These are phyloP conservation scores for Antechinus stuartii DNA, from an alignment of 2,113 vertebrate genomes.

Conservation along the genomic window DNA sequence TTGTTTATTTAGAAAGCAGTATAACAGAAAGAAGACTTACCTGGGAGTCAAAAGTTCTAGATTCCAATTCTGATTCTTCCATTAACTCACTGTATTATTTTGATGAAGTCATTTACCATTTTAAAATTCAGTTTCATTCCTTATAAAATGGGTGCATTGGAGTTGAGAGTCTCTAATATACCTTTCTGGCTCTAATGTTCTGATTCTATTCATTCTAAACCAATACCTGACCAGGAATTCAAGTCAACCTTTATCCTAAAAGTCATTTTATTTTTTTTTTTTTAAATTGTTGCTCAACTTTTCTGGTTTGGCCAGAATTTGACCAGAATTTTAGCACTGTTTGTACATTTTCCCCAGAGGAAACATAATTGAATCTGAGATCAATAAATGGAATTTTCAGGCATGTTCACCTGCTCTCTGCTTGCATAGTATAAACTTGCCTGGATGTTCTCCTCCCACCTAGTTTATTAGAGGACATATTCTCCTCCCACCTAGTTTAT, in stretches of 20 bases:
- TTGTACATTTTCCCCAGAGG: background rate
- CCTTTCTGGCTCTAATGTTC: background rate
- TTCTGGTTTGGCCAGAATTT: background rate
- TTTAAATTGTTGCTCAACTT: background rate
- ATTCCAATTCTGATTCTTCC: background rate
- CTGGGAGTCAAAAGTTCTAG: background rate
- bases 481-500: background rate
- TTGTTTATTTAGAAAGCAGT: background rate
- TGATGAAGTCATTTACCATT: background rate
- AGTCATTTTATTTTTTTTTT: background rate
- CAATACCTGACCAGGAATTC: background rate
- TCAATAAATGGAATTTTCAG: background rate
- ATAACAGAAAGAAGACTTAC: background rate
- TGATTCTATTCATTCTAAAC: background rate
- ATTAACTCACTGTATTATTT: background rate
- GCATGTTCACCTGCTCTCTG: background rate
- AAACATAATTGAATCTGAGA: background rate
- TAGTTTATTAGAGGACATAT: background rate
- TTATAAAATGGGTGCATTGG: background rate
- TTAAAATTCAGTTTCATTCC: background rate
- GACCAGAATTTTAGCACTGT: background rate
- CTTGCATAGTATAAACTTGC: background rate
- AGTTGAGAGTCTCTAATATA: background rate
- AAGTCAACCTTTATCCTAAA: background rate
- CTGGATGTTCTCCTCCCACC: background rate